A percentile compares a stretch with the other conserved stretches of the same genome.
Conservation (phyloP, 64 coral and sea anemone species). For the Platygyra sinensis region DNA sequence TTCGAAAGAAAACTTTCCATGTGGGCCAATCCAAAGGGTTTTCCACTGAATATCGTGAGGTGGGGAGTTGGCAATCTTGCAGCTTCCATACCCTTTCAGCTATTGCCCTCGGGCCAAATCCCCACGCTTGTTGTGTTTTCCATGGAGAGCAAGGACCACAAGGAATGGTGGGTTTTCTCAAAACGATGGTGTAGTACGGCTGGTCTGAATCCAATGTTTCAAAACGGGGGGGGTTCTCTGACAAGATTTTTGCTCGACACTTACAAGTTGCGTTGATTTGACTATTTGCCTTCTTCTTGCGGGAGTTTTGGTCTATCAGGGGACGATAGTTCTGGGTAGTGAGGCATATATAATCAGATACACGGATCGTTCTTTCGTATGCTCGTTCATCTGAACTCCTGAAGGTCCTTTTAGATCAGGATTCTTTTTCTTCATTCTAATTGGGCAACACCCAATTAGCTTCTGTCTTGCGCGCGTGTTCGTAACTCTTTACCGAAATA, state of each 20-base stretch:
- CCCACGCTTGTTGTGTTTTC: neutral
- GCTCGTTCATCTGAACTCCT: too few species aligned
- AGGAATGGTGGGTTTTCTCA: neutral
- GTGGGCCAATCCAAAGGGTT: constrained; percentile 40
- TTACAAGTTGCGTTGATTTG: neutral
- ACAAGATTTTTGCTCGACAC: neutral
- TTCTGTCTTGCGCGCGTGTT: too few species aligned
- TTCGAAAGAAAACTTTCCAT: constrained; percentile 42
- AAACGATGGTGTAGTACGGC: neutral
- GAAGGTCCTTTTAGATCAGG: too few species aligned
- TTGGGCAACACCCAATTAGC: too few species aligned
- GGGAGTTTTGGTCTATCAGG: neutral
- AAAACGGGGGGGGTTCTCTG: neutral
- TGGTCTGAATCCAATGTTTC: neutral
- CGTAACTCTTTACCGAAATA: too few species aligned
- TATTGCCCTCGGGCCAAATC: constrained; percentile 25
- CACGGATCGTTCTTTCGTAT: too few species aligned
- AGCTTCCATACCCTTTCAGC: constrained; percentile 41
- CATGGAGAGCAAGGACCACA: neutral
- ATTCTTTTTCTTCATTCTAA: too few species aligned
- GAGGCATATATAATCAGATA: too few species aligned
- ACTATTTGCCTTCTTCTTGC: neutral
- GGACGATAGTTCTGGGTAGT: too few species aligned
- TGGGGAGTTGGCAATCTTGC: constrained; percentile 41
- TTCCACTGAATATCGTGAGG: constrained; percentile 40